Percentiles rank a stretch among this genome's conserved stretches.
These are phyloP conservation scores for Rhyacophila brunnea DNA, from an alignment of 1,140 invertebrate genomes.

Conservation along the genomic window DNA sequence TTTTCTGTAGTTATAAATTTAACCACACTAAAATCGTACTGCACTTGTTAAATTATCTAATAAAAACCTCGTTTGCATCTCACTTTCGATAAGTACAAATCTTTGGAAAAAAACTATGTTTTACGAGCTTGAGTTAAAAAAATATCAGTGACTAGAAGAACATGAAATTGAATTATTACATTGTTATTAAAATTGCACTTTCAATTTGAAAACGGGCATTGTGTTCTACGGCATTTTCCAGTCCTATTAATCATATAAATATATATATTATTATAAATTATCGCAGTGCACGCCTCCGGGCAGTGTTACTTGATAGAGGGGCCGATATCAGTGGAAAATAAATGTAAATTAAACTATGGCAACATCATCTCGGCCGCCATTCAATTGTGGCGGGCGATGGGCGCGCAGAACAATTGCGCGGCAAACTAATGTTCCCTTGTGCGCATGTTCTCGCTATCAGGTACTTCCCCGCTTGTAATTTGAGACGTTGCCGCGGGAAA, in stretches of 20 bases:
- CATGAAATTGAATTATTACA: neutral
- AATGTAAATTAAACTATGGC: conserved; percentile 5
- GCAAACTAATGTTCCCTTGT: conserved; percentile 1
- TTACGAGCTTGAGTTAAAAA: too few relatives aligned
- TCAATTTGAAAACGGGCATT: conserved; percentile 8
- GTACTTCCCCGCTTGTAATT: neutral
- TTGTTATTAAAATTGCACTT: conserved; percentile 1
- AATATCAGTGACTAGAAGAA: too few relatives aligned
- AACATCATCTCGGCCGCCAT: neutral
- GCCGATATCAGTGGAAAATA: conserved; percentile 3
- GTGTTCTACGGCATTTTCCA: neutral
- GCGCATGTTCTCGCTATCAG: neutral
- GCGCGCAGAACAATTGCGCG: conserved; percentile 4
- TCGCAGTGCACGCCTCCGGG: neutral
- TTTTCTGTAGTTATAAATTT: too few relatives aligned
- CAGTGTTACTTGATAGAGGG: neutral
- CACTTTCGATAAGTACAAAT: too few relatives aligned
- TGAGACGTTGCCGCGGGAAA: conserved; percentile 1
- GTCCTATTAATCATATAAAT: conserved; percentile 1
- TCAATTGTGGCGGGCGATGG: neutral
- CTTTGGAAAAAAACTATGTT: too few relatives aligned
- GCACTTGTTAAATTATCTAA: too few relatives aligned
- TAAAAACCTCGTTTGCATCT: too few relatives aligned
- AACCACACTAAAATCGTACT: too few relatives aligned
- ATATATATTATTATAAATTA: conserved; percentile 3